Base-by-base conservation (phyloP, 2,113 vertebrate species). In the Rhabdomys dilectus region DNA sequence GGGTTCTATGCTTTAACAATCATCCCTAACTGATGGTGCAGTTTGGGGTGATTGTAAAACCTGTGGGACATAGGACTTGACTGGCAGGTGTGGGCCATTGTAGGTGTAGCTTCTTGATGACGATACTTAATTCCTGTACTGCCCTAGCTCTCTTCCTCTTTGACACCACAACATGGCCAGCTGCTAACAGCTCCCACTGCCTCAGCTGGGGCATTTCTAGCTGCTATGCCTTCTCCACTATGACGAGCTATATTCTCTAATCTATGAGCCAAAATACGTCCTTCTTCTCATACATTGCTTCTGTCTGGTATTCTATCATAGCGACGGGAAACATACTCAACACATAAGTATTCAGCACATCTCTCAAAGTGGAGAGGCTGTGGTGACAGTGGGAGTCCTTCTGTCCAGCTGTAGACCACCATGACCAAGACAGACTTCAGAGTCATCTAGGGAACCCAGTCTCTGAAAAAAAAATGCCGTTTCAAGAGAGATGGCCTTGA, bases 401-500 rank as follows among this genome's bases (percentile, higher is more conserved):
- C 45, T 4, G 17, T 15, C 6, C 29, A 45, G 0, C 7, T 42
- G 21, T 13, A 29, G 34, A 10, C 36, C 0, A 0, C 31, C 6
- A 6, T 0, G 4, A 0, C 36, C 4, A 17, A 34, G 5, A 19
- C 1, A 22, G 26, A 36, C 7, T n/a, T 21, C 0, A n/a, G 11
- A 7, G 29, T 92, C 34, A 1, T 31, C 2, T 4, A 29, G 62
- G 19, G 6, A 51, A 13, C 64, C 31, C 7, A 0, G 2, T 66
- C 68, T 53, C 53, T 26, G 16, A 29, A 56, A 24, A 24, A 6
- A 13, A 12, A 21, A 64, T 17, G 45, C n/a, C 34, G 7, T 42
- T 12, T 4, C 64, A 75, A 24, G 29, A 53, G 42, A 64, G 12
- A 15, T 2, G 2, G 12, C 1, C 26, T 70, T 31, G 16, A 22